Conservation (phyloP, 1,140 invertebrate genomes). For the Trachelipus rathkii region DNA sequence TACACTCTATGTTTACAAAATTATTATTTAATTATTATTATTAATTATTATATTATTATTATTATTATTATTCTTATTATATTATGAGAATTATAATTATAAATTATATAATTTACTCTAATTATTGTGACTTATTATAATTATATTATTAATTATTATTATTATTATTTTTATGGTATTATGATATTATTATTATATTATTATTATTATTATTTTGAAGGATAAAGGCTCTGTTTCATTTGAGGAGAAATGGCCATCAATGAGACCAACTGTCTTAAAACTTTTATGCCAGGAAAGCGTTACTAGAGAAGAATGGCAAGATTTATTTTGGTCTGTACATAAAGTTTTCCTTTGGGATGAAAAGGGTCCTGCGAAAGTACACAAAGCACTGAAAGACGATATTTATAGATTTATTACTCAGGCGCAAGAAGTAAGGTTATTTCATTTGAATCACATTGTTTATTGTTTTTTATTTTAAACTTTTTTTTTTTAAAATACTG, state of each 20-base stretch:
- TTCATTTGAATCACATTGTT: background rate
- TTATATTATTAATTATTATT: too few relatives aligned
- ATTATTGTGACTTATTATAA: too few relatives aligned
- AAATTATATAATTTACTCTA: too few relatives aligned
- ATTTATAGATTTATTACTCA: constrained; percentile 92
- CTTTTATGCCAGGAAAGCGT: constrained; percentile 87
- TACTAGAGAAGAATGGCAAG: constrained; percentile 92
- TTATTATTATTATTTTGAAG: constrained; percentile 5
- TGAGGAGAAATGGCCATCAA: constrained; percentile 88
- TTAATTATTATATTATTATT: too few relatives aligned
- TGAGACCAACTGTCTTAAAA: constrained; percentile 88
- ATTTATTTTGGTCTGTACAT: constrained; percentile 92
- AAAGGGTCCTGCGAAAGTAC: constrained; percentile 81
- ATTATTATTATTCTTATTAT: too few relatives aligned
- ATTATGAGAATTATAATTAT: too few relatives aligned
- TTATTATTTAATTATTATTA: too few relatives aligned
- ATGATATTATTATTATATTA: too few relatives aligned
- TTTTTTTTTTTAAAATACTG: background rate
- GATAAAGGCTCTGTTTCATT: constrained; percentile 44
- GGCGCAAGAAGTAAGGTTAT: constrained; percentile 62
- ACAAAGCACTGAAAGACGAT: constrained; percentile 82
- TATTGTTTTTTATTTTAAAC: background rate
- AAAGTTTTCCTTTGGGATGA: constrained; percentile 94
- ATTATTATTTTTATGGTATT: too few relatives aligned
- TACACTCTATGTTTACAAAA: too few relatives aligned